phyloP scores from a whole-genome alignment of 1,140 invertebrate species.

The Mya arenaria region DNA sequence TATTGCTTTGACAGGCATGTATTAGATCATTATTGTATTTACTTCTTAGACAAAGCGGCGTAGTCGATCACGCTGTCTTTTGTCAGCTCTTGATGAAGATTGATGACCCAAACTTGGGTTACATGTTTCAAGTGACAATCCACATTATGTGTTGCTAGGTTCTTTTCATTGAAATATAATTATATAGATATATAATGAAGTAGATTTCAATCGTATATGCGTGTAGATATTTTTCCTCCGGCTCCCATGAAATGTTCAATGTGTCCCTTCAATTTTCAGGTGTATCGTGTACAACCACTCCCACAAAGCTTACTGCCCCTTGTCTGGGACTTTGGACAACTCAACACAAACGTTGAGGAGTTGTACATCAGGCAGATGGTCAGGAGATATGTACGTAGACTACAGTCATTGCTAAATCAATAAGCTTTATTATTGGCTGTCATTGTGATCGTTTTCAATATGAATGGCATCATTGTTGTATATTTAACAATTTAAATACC shows the following conservation, averaged over 20 bases:
- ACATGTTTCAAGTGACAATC: neutral
- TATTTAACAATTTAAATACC: neutral
- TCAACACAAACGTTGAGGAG: constrained; percentile 66
- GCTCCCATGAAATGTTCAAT: neutral
- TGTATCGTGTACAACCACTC: constrained; percentile 74
- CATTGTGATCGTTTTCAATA: neutral
- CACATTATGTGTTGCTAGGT: neutral
- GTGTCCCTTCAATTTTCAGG: neutral
- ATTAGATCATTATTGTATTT: no score
- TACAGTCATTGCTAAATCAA: no score
- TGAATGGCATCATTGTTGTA: neutral
- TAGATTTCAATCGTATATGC: no score
- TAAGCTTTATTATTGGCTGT: neutral
- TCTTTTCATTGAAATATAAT: neutral
- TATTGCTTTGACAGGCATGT: no score
- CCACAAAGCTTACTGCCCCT: constrained; percentile 75
- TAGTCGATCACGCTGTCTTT: no score
- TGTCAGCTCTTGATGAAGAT: no score
- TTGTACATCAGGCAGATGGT: constrained; percentile 75
- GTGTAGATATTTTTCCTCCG: neutral
- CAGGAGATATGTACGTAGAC: constrained; percentile 63
- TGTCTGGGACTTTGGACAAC: constrained; percentile 78
- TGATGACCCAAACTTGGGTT: no score
- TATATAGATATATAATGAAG: neutral
- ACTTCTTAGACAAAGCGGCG: no score